A percentile compares a stretch with the other conserved stretches of the same genome.
phyloP scores from a whole-genome alignment of 1,140 invertebrate species.

The Wiebesia pumilae region DNA sequence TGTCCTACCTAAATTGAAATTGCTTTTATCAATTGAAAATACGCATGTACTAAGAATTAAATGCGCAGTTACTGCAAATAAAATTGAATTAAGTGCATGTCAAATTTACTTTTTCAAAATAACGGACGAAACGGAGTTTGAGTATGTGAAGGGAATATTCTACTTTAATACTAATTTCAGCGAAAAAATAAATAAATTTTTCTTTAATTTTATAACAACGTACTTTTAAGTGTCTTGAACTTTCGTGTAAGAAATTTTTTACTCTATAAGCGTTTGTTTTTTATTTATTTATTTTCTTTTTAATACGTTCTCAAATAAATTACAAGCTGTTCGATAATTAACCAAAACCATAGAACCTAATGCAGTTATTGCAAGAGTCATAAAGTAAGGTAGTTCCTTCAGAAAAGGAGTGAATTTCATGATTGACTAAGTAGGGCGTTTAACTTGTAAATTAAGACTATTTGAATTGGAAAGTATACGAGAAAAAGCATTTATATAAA shows the following conservation, averaged over 20 bases:
- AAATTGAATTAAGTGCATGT: not conserved
- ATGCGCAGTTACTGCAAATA: not conserved
- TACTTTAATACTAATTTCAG: not conserved
- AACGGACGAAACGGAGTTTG: too few species aligned
- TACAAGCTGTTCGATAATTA: not conserved
- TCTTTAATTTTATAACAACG: not conserved
- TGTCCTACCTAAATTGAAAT: not conserved
- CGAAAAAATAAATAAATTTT: too few species aligned
- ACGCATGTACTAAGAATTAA: not conserved
- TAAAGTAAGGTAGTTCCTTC: not conserved
- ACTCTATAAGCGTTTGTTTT: not conserved
- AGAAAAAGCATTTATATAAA: slow-evolving; percentile 18
- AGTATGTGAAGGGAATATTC: too few species aligned
- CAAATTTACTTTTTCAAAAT: too few species aligned
- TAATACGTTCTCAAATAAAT: not conserved
- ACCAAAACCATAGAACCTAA: not conserved
- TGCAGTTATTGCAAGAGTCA: not conserved
- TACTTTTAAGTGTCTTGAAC: too few species aligned
- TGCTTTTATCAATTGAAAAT: not conserved
- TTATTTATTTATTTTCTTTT: not conserved
- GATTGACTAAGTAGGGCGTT: not conserved
- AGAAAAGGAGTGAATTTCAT: not conserved
- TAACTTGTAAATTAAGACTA: slow-evolving; percentile 22
- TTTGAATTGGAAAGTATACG: slow-evolving; percentile 27
- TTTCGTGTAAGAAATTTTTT: too few species aligned